Evolutionary conservation across 35 echinoderm and acorn worm species (phyloP).

Genomic region (Ophiothrix spiculata): DNA sequence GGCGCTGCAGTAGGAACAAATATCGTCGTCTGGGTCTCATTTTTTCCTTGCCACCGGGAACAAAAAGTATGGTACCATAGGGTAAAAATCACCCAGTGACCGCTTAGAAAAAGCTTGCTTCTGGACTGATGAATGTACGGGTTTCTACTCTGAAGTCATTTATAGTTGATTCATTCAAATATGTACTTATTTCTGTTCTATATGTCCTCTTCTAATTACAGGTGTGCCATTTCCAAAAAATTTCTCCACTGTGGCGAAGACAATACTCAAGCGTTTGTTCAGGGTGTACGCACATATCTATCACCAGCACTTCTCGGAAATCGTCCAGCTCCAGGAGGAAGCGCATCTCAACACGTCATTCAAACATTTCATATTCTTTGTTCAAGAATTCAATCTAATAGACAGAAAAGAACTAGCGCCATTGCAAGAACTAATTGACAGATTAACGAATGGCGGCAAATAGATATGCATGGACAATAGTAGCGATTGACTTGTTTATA

Average conservation of each 20-base stretch:
- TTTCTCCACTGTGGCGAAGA: conserved; percentile 95
- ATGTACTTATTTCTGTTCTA: conserved; percentile 7
- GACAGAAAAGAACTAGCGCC: conserved; percentile 93
- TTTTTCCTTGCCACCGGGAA: too few species aligned
- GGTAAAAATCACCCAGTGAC: too few species aligned
- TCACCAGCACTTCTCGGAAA: conserved; percentile 96
- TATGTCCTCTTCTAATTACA: conserved; percentile 17
- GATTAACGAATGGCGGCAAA: not conserved
- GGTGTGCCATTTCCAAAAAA: conserved; percentile 99
- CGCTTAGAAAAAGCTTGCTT: too few species aligned
- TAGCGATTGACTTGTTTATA: too few species aligned
- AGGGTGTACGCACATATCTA: conserved; percentile 98
- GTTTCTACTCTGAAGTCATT: too few species aligned
- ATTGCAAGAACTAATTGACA: conserved; percentile 92
- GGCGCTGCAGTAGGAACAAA: too few species aligned
- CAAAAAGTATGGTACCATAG: too few species aligned
- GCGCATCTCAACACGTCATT: conserved; percentile 99
- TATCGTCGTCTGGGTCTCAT: too few species aligned
- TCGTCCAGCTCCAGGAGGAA: conserved; percentile 76
- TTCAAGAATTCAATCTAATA: conserved; percentile 99
- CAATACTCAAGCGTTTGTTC: conserved; percentile 97
- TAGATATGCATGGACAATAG: too few species aligned
- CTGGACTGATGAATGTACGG: too few species aligned
- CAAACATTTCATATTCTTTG: conserved; percentile 99
- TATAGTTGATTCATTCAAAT: too few species aligned